Conservation (phyloP, 2,888 invertebrate species). For the Spodoptera littoralis region DNA sequence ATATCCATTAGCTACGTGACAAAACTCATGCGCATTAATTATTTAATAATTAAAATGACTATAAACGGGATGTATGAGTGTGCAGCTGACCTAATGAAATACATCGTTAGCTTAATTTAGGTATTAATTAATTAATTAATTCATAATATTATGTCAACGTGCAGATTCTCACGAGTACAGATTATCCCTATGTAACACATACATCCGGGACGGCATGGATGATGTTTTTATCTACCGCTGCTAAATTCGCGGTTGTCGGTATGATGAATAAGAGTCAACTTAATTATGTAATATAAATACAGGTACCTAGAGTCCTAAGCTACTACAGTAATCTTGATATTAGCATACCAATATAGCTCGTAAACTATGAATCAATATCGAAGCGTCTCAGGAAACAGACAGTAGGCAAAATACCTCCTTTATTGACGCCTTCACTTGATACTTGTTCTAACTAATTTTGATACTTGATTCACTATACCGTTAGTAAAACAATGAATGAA, state of each 20-base stretch:
- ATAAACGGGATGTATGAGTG: conserved; percentile 28
- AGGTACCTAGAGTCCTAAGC: background rate
- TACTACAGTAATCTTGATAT: conserved; percentile 18
- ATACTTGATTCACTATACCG: conserved; percentile 58
- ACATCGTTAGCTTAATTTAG: conserved; percentile 27
- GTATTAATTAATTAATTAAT: background rate
- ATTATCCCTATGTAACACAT: background rate
- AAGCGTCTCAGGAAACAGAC: conserved; percentile 57
- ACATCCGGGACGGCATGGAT: too few species aligned
- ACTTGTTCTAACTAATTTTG: conserved; percentile 48
- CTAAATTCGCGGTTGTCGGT: too few species aligned
- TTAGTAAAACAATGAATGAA: conserved; percentile 41
- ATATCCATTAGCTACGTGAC: conserved; percentile 37
- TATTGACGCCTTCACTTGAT: conserved; percentile 12
- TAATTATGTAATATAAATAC: too few species aligned
- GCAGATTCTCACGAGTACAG: conserved; percentile 32
- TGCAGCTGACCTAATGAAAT: conserved; percentile 24
- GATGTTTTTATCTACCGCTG: too few species aligned
- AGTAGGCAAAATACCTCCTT: conserved; percentile 56
- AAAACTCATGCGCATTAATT: conserved; percentile 26
- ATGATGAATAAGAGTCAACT: too few species aligned
- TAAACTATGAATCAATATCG: conserved; percentile 74
- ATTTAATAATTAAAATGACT: conserved; percentile 25
- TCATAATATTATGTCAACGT: conserved; percentile 19
- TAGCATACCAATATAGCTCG: conserved; percentile 43